Evolutionary conservation across 2,888 invertebrate species (phyloP).

Genomic region (Spilarctia lutea): DNA sequence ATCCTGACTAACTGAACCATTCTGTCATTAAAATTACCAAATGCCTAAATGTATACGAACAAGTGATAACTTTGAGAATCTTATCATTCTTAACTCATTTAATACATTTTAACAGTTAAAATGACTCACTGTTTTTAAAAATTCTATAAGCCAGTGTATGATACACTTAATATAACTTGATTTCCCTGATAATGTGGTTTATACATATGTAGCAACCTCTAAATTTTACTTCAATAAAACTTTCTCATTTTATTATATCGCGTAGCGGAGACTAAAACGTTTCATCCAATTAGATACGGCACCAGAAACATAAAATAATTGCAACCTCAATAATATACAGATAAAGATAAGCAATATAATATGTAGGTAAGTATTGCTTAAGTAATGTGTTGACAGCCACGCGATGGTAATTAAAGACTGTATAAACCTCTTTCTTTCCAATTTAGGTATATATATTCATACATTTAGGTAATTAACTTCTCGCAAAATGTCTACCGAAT

Average conservation of each 20-base stretch:
- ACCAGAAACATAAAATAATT: neutral
- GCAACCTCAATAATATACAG: neutral
- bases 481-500: neutral
- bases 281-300: neutral
- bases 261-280: neutral
- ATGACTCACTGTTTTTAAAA: too few species aligned
- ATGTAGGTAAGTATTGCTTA: neutral
- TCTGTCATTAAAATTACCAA: too few species aligned
- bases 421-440: neutral
- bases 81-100: too few species aligned
- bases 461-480: neutral
- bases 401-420: neutral
- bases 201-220: slow-evolving; percentile 15
- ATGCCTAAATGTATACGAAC: too few species aligned
- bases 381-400: neutral
- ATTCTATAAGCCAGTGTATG: too few species aligned
- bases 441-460: neutral
- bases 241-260: slow-evolving; percentile 13
- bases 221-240: neutral
- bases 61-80: too few species aligned
- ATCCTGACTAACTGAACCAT: too few species aligned
- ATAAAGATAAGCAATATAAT: neutral
- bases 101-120: too few species aligned
- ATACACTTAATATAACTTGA: too few species aligned
- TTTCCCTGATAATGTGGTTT: slow-evolving; percentile 29